Base-by-base conservation (phyloP, 2,888 invertebrate genomes). In the Cephus spinipes region DNA sequence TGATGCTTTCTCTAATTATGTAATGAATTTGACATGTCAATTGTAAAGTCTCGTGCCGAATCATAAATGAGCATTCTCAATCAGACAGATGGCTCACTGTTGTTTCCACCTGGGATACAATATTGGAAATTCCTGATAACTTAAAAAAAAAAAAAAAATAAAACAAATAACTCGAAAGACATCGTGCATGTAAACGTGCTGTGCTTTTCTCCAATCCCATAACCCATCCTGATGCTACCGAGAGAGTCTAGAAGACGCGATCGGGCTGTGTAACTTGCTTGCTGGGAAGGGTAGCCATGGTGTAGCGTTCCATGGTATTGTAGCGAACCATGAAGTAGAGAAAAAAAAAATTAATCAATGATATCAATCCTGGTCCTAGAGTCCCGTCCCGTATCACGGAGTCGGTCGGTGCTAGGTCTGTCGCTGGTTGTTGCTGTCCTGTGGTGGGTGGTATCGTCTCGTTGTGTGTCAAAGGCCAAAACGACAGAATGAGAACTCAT, bases 371-470 rank as follows among this genome's bases (percentile, higher is more conserved):
- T 55, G 55, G 55, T 55, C 55, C 55, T 55, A 55, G 55, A 55
- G 55, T 55, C 55, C 55, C 55, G 55, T 55, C 55, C 55, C 55
- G 55, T 55, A 55, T 55, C 55, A 55, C 55, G 55, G 55, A 55
- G 55, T 55, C 55, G 55, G 55, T 55, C 84, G 88, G 87, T 88
- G 85, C 84, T 91, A 91, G 89, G 89, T 87, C 88, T 88, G 87
- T 90, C 87, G 91, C 91, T 91, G 91, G 91, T 91, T 91, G 91
- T 91, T 91, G 91, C 91, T 91, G 91, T 91, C 91, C 91, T 91
- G 91, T 91, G 91, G 91, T 91, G 91, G 91, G 89, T 91, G 90
- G 89, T 89, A 81, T 82, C 55, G 55, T 40, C 71, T 55, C 55
- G 23, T 55, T 55, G 55, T 55, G 55, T 55, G 55, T 55, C 55